phyloP scores from a whole-genome alignment of 1,140 invertebrate genomes.

The Drosophila watanabei region DNA sequence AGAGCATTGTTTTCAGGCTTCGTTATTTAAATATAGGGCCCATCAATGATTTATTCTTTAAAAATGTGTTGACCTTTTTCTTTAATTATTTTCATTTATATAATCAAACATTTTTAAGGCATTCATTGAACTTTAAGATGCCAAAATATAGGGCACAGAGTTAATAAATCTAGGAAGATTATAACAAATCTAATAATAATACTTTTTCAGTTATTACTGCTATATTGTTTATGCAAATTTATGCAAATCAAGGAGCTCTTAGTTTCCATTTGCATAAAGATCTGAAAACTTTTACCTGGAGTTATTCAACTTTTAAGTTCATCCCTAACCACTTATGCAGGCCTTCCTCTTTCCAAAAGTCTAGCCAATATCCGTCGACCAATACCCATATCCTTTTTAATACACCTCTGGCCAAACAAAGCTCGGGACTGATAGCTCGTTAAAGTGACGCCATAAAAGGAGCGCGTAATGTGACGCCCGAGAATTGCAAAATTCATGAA shows the following conservation, averaged over 20 bases:
- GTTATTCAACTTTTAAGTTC: background rate
- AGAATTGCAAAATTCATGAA: constrained; percentile 70
- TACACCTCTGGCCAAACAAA: constrained; percentile 50
- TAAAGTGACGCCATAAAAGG: constrained; percentile 64
- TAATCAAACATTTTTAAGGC: too few species aligned
- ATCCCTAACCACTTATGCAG: background rate
- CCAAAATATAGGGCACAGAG: too few species aligned
- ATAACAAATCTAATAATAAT: too few species aligned
- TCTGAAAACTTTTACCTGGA: background rate
- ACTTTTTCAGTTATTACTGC: too few species aligned
- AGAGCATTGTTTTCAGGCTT: background rate
- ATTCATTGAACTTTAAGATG: too few species aligned
- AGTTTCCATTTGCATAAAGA: constrained; percentile 86
- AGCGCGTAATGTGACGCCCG: constrained; percentile 57
- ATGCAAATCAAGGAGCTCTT: too few species aligned
- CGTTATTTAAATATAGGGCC: too few species aligned
- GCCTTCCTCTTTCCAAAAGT: background rate
- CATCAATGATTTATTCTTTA: too few species aligned
- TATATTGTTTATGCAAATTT: too few species aligned
- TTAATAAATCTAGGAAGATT: too few species aligned
- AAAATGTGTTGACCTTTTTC: too few species aligned
- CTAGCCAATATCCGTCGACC: constrained; percentile 87
- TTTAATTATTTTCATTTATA: too few species aligned
- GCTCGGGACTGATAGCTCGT: constrained; percentile 61
- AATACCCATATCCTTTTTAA: constrained; percentile 88